Evolutionary conservation across 2,888 invertebrate species (phyloP).

Genomic region (Zele albiditarsus): DNA sequence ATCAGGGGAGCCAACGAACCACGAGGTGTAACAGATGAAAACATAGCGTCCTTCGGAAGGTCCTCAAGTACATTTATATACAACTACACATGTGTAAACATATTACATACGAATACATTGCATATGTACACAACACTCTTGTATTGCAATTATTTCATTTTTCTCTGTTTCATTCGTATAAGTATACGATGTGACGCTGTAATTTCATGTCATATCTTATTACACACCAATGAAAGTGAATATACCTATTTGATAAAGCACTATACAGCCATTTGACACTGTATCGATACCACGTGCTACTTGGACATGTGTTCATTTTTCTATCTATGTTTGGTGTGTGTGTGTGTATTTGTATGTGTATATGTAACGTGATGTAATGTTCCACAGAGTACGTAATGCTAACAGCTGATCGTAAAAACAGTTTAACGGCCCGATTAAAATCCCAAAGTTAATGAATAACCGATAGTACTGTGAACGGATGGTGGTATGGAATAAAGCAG

Average conservation of each 20-base stretch:
- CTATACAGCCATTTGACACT: constrained; percentile 27
- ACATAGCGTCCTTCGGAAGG: constrained; percentile 42
- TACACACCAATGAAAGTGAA: constrained; percentile 34
- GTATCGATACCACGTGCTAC: constrained; percentile 33
- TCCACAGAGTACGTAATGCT: constrained; percentile 27
- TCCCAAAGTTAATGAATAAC: constrained; percentile 40
- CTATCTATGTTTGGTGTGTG: neutral
- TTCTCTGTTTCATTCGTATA: neutral
- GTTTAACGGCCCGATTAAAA: constrained; percentile 45
- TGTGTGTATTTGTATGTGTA: constrained; percentile 1
- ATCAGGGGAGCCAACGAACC: constrained; percentile 17
- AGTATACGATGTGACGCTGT: constrained; percentile 19
- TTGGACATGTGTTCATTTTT: neutral
- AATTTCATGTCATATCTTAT: constrained; percentile 27
- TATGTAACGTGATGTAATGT: neutral
- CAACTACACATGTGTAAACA: neutral
- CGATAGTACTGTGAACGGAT: constrained; percentile 11
- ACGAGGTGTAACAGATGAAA: constrained; percentile 36
- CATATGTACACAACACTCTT: constrained; percentile 8
- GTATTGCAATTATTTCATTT: constrained; percentile 17
- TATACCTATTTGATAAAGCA: constrained; percentile 18
- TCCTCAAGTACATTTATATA: constrained; percentile 27
- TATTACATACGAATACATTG: neutral
- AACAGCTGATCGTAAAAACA: constrained; percentile 43
- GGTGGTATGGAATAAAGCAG: constrained; percentile 10